Evolutionary conservation across 2,797 vertebrate species (phyloP).

Genomic region (Diglossa cyanea): DNA sequence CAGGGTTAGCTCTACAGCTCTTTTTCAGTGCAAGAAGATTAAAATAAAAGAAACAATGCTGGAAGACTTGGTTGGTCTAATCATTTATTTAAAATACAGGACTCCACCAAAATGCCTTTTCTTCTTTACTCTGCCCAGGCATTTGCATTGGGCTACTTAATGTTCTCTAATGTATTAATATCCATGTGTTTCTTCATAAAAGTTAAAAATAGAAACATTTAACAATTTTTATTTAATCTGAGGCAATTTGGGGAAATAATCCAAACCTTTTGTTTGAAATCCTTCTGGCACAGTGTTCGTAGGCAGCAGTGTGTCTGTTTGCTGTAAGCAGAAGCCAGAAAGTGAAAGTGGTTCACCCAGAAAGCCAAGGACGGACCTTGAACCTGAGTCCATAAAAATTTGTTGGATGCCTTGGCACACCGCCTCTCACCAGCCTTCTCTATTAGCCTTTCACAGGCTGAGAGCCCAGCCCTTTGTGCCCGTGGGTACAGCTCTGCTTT

Average conservation of each 20-base stretch:
- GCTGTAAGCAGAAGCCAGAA: background rate
- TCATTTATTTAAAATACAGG: background rate
- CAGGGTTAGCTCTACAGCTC: background rate
- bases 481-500: fast-evolving
- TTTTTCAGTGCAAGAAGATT: background rate
- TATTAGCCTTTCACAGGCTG: conserved; percentile 7
- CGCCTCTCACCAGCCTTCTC: background rate
- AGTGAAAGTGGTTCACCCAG: background rate
- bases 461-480: background rate
- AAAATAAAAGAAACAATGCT: background rate
- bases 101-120: background rate
- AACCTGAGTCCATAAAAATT: background rate
- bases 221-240: background rate
- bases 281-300: fast-evolving
- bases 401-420: background rate
- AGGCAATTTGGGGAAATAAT: background rate
- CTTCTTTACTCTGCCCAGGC: background rate
- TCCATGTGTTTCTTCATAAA: background rate
- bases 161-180: background rate
- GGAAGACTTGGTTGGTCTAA: background rate
- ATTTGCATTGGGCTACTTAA: background rate
- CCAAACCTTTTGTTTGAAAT: background rate
- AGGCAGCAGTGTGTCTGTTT: background rate
- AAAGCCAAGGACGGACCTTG: background rate
- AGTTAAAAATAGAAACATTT: background rate